Base-by-base conservation (phyloP, 2,113 vertebrate genomes). In the Canis aureus region DNA sequence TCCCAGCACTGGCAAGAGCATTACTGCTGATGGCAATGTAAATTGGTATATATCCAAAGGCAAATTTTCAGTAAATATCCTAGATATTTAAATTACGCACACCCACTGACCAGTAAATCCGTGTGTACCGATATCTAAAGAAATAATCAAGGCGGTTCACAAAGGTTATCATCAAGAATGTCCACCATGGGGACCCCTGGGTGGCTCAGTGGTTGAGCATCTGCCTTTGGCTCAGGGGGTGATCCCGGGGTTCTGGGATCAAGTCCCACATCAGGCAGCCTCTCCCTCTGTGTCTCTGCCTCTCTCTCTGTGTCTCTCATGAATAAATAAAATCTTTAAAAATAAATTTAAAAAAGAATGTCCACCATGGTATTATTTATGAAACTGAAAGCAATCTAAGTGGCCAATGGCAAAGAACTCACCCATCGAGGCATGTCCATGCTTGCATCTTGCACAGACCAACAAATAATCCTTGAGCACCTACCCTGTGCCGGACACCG, bases 401-500 rank as follows among this genome's bases (percentile, higher is more conserved):
- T 1, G 74, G 59, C 60, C 13, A 25, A 2, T 0, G 10, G 55
- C 53, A 38, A 49, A 71, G 43, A 51, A 62, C 25, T 60, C 66
- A 20, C 0, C 38, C 43, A 22, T 23, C 80, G 10, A 35, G 15
- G 11, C 23, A 27, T 1, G 1, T 43, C 62, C 22, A 32, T 8
- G 1, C 20, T 8, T 79, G 49, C n/a, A 25, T 22, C 20, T 8
- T 79, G 49, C n/a, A 25, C 22, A 59, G 79, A 89, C 43, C 76
- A 49, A 27, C 64, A 67, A 53, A 64, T 25, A 38, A 25, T 62
- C 43, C 43, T 10, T 12, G 55, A 67, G 51, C 4, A 8, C 69
- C 62, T 0, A 0, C 35, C 55, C 11, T 0, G 7, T 2, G 0
- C 25, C 66, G 43, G 38, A 20, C 20, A 12, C 38, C 20, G 15